These are phyloP conservation scores for Heliconius erato DNA, from an alignment of 2,888 invertebrate species.

Conservation along the genomic window DNA sequence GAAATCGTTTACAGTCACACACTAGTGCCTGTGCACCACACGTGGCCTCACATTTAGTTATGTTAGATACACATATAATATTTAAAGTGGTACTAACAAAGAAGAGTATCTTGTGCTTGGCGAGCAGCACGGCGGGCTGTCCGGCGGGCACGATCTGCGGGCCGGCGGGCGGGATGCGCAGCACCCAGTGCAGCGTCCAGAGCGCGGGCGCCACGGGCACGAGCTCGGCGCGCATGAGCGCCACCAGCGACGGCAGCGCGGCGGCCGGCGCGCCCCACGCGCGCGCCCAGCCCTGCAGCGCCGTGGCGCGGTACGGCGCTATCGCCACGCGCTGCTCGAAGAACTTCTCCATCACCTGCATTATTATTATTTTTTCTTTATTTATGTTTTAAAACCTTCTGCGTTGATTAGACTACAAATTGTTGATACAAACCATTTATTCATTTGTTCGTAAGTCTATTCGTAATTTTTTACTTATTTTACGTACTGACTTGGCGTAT, in stretches of 20 bases:
- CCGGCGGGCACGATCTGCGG: slow-evolving; percentile 96
- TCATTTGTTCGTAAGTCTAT: too few relatives aligned
- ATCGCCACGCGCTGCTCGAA: slow-evolving; percentile 95
- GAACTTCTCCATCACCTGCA: slow-evolving; percentile 94
- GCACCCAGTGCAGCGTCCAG: slow-evolving; percentile 97
- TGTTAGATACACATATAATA: too few relatives aligned
- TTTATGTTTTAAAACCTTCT: background rate
- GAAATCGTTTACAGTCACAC: too few relatives aligned
- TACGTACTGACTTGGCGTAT: too few relatives aligned
- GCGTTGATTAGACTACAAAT: too few relatives aligned
- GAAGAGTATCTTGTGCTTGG: slow-evolving; percentile 95
- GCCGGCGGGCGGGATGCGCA: slow-evolving; percentile 95
- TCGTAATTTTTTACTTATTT: too few relatives aligned
- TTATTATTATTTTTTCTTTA: background rate
- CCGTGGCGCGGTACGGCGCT: slow-evolving; percentile 96
- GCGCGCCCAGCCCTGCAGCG: slow-evolving; percentile 93
- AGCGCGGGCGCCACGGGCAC: slow-evolving; percentile 86
- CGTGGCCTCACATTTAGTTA: too few relatives aligned
- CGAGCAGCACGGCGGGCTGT: slow-evolving; percentile 93
- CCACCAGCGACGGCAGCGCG: slow-evolving; percentile 96
- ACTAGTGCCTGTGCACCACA: too few relatives aligned
- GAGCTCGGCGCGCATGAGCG: slow-evolving; percentile 90
- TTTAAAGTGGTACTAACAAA: slow-evolving; percentile 88
- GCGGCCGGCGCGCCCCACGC: slow-evolving; percentile 94
- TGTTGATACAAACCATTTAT: too few relatives aligned